Conservation (phyloP, 2,113 vertebrate genomes). For the Mugil cephalus region DNA sequence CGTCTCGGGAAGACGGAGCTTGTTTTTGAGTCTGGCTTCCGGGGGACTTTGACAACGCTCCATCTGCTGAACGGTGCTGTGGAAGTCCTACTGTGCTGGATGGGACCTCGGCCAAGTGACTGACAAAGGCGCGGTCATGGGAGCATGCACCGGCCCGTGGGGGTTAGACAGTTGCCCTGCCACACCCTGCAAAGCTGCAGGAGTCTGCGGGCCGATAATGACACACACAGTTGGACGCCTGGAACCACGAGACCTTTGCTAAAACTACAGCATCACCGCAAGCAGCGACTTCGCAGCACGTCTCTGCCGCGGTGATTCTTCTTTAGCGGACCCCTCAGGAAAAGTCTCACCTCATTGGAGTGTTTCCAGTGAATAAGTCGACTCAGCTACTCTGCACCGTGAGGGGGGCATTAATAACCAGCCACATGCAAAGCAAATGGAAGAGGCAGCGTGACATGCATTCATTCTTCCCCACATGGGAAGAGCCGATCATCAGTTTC, state of each 20-base stretch:
- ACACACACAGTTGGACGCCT: constrained; percentile 41
- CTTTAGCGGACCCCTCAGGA: constrained; percentile 39
- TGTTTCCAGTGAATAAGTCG: neutral
- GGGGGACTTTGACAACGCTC: constrained; percentile 54
- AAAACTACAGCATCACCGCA: neutral
- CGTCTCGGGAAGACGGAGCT: constrained; percentile 31
- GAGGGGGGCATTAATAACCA: constrained; percentile 45
- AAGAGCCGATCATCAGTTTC: constrained; percentile 42
- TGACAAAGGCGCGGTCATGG: constrained; percentile 38
- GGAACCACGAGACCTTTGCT: neutral
- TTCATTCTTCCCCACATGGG: constrained; percentile 31
- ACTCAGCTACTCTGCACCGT: constrained; percentile 46
- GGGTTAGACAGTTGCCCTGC: neutral
- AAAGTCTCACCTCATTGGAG: constrained; percentile 37
- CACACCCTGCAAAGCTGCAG: constrained; percentile 42
- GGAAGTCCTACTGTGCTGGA: constrained; percentile 22
- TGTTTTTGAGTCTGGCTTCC: constrained; percentile 58
- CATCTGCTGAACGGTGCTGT: constrained; percentile 54
- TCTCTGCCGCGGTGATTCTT: constrained; percentile 1
- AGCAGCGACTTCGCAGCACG: neutral
- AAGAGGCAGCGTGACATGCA: constrained; percentile 22
- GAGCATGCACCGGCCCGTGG: constrained; percentile 15
- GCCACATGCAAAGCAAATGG: constrained; percentile 33
- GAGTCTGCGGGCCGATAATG: constrained; percentile 40
- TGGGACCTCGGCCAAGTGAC: constrained; percentile 37